Conservation (phyloP, 2,888 invertebrate species). For the Mantis religiosa region DNA sequence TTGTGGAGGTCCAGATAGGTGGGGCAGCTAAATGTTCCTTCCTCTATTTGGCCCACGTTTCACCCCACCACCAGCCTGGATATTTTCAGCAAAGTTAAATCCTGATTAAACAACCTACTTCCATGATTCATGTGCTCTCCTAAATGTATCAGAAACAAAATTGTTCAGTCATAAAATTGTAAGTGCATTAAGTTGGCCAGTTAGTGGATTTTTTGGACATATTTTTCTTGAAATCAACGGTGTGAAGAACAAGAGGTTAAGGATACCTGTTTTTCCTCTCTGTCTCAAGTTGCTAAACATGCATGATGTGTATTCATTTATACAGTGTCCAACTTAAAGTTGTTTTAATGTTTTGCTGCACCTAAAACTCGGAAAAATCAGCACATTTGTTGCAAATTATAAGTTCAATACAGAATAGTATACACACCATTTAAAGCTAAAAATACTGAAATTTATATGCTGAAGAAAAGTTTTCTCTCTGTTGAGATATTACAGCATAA, state of each 20-base stretch:
- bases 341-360: background rate
- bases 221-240: background rate
- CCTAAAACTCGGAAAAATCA: background rate
- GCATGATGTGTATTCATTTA: background rate
- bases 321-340: background rate
- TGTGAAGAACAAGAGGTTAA: background rate
- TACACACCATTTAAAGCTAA: background rate
- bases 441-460: background rate
- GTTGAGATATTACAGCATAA: background rate
- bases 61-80: background rate
- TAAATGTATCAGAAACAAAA: background rate
- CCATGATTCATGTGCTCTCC: background rate
- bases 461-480: background rate
- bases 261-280: background rate
- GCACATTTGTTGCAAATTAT: background rate
- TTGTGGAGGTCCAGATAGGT: conserved; percentile 49
- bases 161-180: background rate
- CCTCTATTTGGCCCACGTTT: background rate
- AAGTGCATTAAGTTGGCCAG: background rate
- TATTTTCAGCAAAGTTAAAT: conserved; percentile 1
- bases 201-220: conserved; percentile 3
- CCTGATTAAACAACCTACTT: background rate
- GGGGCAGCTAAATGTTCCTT: conserved; percentile 40
- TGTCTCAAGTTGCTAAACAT: background rate
- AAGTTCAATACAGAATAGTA: background rate